phyloP scores from a whole-genome alignment of 2,797 vertebrate genomes.

The Dipus sagitta region DNA sequence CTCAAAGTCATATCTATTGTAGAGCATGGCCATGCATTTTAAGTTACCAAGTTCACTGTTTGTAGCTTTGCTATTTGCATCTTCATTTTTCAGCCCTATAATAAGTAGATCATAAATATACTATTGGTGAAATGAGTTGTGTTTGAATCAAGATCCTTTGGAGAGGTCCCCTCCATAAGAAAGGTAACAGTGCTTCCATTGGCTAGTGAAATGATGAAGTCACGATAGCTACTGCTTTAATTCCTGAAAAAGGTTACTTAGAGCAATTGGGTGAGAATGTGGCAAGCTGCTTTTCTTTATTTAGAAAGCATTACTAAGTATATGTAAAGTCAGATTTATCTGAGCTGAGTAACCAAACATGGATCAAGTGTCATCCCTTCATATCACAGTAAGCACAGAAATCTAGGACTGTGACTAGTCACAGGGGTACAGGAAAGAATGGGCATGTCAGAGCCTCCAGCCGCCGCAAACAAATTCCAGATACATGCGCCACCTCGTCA shows the following conservation, averaged over 20 bases:
- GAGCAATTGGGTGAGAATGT: not conserved
- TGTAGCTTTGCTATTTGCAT: constrained; percentile 16
- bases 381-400: not conserved
- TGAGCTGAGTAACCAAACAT: constrained; percentile 12
- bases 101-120: not conserved
- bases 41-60: not conserved
- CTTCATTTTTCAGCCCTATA: constrained; percentile 26
- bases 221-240: not conserved
- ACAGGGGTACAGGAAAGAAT: no score
- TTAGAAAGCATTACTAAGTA: constrained; percentile 23
- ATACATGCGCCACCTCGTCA: no score
- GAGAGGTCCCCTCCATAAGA: not conserved
- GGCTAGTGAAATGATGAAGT: not conserved
- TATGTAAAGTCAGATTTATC: not conserved
- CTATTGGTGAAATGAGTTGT: not conserved
- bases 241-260: constrained; percentile 19
- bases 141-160: not conserved
- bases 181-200: not conserved
- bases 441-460: no score
- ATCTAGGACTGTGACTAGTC: not conserved
- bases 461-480: no score
- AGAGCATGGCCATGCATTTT: not conserved
- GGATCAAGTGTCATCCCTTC: not conserved
- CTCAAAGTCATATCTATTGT: not conserved
- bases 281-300: not conserved